phyloP scores from a whole-genome alignment of 2,113 vertebrate genomes.

The Potamarius usumacintae region DNA sequence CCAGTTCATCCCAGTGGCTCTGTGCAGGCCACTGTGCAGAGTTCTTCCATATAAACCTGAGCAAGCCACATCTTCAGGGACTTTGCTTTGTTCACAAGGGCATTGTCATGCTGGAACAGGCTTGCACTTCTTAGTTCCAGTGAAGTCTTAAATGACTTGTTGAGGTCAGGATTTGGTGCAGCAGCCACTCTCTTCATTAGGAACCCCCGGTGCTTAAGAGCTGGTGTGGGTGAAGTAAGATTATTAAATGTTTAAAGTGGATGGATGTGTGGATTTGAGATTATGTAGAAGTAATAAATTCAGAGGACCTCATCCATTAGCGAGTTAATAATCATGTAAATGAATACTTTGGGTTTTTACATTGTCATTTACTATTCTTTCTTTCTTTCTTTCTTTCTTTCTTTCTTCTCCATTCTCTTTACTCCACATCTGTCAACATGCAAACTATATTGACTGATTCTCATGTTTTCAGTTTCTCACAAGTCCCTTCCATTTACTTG shows the following conservation, averaged over 20 bases:
- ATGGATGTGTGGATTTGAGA: background rate
- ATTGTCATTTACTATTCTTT: background rate
- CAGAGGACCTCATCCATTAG: background rate
- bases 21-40: too few relatives aligned
- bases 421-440: background rate
- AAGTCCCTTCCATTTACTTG: constrained; percentile 44
- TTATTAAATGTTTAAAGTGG: background rate
- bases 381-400: background rate
- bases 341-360: background rate
- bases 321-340: background rate
- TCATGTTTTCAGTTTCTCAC: constrained; percentile 29
- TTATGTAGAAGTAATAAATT: background rate
- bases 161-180: background rate
- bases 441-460: background rate
- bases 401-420: background rate
- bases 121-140: too few relatives aligned
- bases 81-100: too few relatives aligned
- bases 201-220: background rate
- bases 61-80: too few relatives aligned
- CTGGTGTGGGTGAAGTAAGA: background rate
- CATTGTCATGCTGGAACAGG: too few relatives aligned
- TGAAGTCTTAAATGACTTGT: background rate
- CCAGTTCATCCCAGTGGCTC: too few relatives aligned
- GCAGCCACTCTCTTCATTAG: background rate
- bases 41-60: too few relatives aligned